These are phyloP conservation scores for Platyscelio sp. DNA, from an alignment of 2,888 invertebrate species.

Conservation along the genomic window DNA sequence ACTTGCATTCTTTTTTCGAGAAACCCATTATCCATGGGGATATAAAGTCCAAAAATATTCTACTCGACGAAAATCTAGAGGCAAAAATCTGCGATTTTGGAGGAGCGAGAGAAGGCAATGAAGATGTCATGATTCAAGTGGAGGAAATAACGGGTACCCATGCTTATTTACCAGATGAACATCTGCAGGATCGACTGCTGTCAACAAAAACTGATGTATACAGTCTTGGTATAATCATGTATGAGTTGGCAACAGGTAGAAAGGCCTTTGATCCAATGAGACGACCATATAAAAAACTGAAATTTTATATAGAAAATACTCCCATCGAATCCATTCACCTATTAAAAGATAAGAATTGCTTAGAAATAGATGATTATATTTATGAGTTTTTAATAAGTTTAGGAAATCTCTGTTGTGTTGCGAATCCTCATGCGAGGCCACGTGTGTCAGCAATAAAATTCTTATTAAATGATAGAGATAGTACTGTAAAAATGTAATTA, in stretches of 20 bases:
- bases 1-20: slow-evolving; percentile 91
- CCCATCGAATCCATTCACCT: no score
- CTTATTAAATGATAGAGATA: no score
- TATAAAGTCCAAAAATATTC: slow-evolving; percentile 96
- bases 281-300: no score
- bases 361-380: no score
- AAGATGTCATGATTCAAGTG: not conserved
- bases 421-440: no score
- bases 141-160: not conserved
- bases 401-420: no score
- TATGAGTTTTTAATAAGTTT: no score
- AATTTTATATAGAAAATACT: no score
- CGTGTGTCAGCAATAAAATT: no score
- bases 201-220: slow-evolving; percentile 3
- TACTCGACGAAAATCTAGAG: slow-evolving; percentile 93
- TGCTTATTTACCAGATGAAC: not conserved
- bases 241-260: not conserved
- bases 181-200: not conserved
- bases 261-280: no score
- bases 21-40: slow-evolving; percentile 96
- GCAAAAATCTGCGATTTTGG: slow-evolving; percentile 88
- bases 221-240: not conserved
- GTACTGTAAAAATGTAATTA: no score
- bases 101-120: not conserved
- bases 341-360: no score